A percentile compares a stretch with the other conserved stretches of the same genome.
phyloP scores from a whole-genome alignment of 2,888 invertebrate species.

The Pinctada fucata region DNA sequence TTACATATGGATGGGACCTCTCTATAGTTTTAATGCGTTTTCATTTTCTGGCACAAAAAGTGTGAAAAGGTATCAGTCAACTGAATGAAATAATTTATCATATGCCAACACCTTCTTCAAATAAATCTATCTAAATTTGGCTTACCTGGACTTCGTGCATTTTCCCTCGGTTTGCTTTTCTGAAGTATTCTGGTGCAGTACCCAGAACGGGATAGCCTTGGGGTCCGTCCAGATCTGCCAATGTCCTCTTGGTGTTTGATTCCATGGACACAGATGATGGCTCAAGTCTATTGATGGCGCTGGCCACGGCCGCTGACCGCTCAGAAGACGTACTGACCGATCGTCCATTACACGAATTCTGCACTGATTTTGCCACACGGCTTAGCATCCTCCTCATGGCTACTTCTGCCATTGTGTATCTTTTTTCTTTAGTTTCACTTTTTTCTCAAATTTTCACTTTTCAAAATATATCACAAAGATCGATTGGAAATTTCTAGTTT shows the following conservation, averaged over 20 bases:
- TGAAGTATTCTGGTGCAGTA: constrained; percentile 71
- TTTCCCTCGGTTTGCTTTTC: constrained; percentile 69
- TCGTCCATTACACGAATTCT: background rate
- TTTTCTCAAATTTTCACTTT: background rate
- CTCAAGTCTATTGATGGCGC: background rate
- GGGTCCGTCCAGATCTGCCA: constrained; percentile 72
- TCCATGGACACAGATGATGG: background rate
- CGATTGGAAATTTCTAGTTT: background rate
- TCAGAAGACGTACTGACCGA: background rate
- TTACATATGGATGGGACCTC: too few relatives aligned
- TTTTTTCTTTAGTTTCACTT: background rate
- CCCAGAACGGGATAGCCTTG: constrained; percentile 71
- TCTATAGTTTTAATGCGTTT: too few relatives aligned
- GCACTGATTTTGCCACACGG: background rate
- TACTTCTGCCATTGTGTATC: background rate
- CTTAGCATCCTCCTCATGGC: background rate
- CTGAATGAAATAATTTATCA: too few relatives aligned
- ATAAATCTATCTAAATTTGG: too few relatives aligned
- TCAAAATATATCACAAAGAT: background rate
- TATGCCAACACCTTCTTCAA: too few relatives aligned
- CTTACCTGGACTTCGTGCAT: constrained; percentile 73
- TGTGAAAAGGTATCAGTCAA: too few relatives aligned
- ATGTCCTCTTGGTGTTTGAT: constrained; percentile 39
- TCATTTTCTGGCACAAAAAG: background rate
- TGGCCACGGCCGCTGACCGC: background rate